Conservation (phyloP, 2,113 vertebrate species). For the Micronisus gabar region DNA sequence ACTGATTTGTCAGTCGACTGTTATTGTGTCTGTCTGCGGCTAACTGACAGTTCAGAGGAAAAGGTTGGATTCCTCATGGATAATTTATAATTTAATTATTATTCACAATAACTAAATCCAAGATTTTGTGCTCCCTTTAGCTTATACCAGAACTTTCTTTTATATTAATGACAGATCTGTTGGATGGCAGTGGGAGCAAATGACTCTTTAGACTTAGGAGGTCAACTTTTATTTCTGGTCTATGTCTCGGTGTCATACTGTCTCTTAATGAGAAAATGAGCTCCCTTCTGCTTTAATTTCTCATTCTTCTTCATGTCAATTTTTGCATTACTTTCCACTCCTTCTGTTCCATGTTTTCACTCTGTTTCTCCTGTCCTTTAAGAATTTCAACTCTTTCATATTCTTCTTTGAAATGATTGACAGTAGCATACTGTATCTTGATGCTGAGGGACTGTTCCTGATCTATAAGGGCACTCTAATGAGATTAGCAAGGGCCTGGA, state of each 20-base stretch:
- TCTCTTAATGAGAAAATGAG: background rate
- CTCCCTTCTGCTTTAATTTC: background rate
- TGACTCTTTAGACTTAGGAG: background rate
- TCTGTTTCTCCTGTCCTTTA: background rate
- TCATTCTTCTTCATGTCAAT: background rate
- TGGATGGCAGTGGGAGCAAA: background rate
- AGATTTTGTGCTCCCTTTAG: background rate
- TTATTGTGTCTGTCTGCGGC: background rate
- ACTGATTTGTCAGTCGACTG: accelerated
- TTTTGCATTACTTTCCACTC: background rate
- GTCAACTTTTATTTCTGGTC: background rate
- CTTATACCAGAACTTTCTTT: background rate
- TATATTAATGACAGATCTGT: background rate
- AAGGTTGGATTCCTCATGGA: background rate
- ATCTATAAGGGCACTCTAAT: background rate
- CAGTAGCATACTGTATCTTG: background rate
- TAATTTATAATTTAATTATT: background rate
- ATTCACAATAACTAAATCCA: background rate
- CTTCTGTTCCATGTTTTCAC: background rate
- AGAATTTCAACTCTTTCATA: background rate
- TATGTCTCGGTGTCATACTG: background rate
- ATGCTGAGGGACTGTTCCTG: background rate
- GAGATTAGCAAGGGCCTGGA: background rate
- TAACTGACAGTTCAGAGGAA: background rate
- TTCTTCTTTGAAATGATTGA: background rate